Base-by-base conservation (phyloP, 2,888 invertebrate genomes). In the Drosophila atripex region DNA sequence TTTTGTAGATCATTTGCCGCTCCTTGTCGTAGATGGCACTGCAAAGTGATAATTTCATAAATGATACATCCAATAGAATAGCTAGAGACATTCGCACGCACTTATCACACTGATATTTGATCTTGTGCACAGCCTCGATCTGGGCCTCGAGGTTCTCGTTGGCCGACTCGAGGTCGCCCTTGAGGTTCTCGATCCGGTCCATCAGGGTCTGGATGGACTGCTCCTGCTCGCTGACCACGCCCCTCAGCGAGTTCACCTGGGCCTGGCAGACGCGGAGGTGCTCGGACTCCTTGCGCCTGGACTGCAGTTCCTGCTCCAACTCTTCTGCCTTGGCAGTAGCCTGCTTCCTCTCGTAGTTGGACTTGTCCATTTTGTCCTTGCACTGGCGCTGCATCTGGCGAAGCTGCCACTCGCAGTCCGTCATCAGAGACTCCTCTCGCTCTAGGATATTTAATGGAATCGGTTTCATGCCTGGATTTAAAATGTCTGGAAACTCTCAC, bases 391-490 rank as follows among this genome's bases (percentile, higher is more conserved):
- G 95, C 80, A 96, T 93, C 90, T 96, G 95, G 39, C 96, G 90
- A 89, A 96, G 92, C 92, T 96, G 96, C 96, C 96, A 96, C 92
- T 96, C 96, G 91, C 96, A 96, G 92, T 96, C 96, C 3, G 94
- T 94, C 76, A 96, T 92, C 85, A 96, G 93, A 63, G 94, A 93
- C 83, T 96, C 95, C 52, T 96, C 96, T 52, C 95, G 93, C 54
- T 95, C 93, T 55, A 45, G 50, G 16, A 32, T 2, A 3, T 11
- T 1, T 11, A 0, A 64, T 38, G 9, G 0, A 6, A 8, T 28
- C 3, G 3, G 2, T 14, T 39, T 23, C 3, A 16, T 21, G 30
- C 11, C 23, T 2, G 8, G 1, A 9, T 16, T 30, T 38, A 6
- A 7, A 5, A 6, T 18, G 1, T 1, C 1, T 16, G n/a, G n/a